phyloP scores from a whole-genome alignment of 2,888 invertebrate species.

The Drosophila mercatorum region DNA sequence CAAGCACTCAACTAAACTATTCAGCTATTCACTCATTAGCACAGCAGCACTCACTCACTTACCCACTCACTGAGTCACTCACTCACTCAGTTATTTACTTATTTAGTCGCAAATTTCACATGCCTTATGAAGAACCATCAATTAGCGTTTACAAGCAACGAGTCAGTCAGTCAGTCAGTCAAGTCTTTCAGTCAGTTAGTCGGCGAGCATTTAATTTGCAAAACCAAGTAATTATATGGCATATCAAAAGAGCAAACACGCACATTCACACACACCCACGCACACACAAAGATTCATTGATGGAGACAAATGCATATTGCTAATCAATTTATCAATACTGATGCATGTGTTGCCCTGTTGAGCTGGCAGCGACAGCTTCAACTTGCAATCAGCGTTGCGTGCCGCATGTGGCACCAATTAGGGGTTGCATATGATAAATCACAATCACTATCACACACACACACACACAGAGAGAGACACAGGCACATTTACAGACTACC shows the following conservation, averaged over 20 bases:
- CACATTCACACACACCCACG: constrained; percentile 12
- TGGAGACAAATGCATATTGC: constrained; percentile 15
- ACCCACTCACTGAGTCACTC: constrained; percentile 5
- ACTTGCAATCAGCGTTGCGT: constrained; percentile 39
- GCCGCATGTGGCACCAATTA: constrained; percentile 56
- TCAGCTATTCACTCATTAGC: constrained; percentile 17
- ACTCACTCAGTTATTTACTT: constrained; percentile 24
- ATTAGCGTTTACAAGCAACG: constrained; percentile 67
- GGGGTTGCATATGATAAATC: constrained; percentile 69
- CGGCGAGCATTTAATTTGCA: constrained; percentile 56
- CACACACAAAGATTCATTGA: constrained; percentile 4
- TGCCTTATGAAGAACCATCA: constrained; percentile 66
- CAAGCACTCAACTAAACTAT: constrained; percentile 7
- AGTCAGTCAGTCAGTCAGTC: constrained; percentile 25
- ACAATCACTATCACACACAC: constrained; percentile 45
- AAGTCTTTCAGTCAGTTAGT: constrained; percentile 30
- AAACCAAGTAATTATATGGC: constrained; percentile 63
- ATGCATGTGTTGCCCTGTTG: constrained; percentile 23
- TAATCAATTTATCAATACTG: constrained; percentile 51
- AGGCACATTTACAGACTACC: constrained; percentile 18
- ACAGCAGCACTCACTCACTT: constrained; percentile 12
- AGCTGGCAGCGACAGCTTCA: constrained; percentile 36
- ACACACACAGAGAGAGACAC: constrained; percentile 13
- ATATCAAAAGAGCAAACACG: constrained; percentile 65
- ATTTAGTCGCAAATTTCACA: constrained; percentile 42